A percentile compares a stretch with the other conserved stretches of the same genome.
These are phyloP conservation scores for Bhutanitis thaidina DNA, from an alignment of 2,888 invertebrate species.

Conservation along the genomic window DNA sequence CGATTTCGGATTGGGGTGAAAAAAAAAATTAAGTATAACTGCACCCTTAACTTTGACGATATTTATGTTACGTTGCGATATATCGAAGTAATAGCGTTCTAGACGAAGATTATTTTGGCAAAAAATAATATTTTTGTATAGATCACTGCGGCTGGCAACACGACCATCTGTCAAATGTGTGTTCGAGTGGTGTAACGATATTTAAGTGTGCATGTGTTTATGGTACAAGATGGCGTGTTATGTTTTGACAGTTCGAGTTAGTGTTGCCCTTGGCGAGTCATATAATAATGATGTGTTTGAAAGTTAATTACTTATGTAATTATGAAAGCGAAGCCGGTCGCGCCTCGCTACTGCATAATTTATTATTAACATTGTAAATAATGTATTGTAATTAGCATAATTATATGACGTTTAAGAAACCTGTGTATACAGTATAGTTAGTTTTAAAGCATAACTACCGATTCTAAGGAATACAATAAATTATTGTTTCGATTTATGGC, in stretches of 20 bases:
- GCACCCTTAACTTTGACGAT: too few species aligned
- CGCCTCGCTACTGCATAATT: constrained; percentile 24
- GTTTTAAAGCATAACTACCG: constrained; percentile 61
- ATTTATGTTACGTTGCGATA: too few species aligned
- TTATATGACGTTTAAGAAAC: constrained; percentile 42
- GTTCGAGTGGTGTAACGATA: too few species aligned
- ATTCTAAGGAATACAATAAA: constrained; percentile 70
- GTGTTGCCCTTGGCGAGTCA: constrained; percentile 8
- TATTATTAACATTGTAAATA: constrained; percentile 56
- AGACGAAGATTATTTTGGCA: background rate
- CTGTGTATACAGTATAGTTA: constrained; percentile 68
- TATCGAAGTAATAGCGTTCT: too few species aligned
- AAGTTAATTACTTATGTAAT: constrained; percentile 55
- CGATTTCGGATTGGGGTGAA: too few species aligned
- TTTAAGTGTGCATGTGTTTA: too few species aligned
- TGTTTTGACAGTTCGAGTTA: background rate
- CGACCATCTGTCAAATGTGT: background rate
- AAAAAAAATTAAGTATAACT: too few species aligned
- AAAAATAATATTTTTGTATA: constrained; percentile 1
- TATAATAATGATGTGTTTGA: constrained; percentile 29
- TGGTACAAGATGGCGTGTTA: background rate
- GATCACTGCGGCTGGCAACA: background rate
- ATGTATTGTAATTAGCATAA: constrained; percentile 54
- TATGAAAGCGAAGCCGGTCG: constrained; percentile 13
- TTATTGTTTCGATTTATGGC: constrained; percentile 69